Evolutionary conservation across 1,140 invertebrate genomes (phyloP).

Genomic region (Agrilus planipennis): DNA sequence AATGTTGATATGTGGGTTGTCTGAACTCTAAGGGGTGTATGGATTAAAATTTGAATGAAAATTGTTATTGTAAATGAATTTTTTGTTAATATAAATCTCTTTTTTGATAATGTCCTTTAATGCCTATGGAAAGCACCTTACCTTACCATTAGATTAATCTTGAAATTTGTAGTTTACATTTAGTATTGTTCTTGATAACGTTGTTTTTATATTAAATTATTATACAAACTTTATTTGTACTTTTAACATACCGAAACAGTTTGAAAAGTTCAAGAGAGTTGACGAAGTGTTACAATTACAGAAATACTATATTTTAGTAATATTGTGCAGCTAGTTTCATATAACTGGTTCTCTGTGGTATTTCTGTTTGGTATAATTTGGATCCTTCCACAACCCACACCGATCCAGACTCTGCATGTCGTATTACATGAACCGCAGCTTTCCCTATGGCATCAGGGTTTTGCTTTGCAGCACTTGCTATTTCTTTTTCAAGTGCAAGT

Average conservation of each 20-base stretch:
- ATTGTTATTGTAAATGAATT: too few species aligned
- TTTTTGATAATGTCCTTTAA: too few species aligned
- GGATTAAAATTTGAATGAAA: too few species aligned
- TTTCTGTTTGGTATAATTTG: slow-evolving; percentile 14
- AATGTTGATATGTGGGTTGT: too few species aligned
- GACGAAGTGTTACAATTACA: neutral
- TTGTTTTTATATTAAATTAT: too few species aligned
- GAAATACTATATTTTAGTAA: slow-evolving; percentile 7
- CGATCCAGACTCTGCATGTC: slow-evolving; percentile 16
- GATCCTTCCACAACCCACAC: slow-evolving; percentile 28
- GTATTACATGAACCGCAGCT: slow-evolving; percentile 21
- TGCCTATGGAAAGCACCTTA: too few species aligned
- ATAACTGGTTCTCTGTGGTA: slow-evolving; percentile 11
- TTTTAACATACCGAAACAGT: neutral
- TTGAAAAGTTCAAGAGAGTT: neutral
- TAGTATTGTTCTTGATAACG: too few species aligned
- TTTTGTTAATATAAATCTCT: too few species aligned
- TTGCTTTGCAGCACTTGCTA: slow-evolving; percentile 19
- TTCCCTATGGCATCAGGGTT: slow-evolving; percentile 20
- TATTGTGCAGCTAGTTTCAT: slow-evolving; percentile 9
- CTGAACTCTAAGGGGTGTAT: too few species aligned
- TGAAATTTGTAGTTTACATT: too few species aligned
- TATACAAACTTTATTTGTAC: too few species aligned
- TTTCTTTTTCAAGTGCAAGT: slow-evolving; percentile 15
- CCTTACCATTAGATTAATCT: too few species aligned